Conservation (phyloP, 2,888 invertebrate species). For the Parapristionchus giblindavisi region DNA sequence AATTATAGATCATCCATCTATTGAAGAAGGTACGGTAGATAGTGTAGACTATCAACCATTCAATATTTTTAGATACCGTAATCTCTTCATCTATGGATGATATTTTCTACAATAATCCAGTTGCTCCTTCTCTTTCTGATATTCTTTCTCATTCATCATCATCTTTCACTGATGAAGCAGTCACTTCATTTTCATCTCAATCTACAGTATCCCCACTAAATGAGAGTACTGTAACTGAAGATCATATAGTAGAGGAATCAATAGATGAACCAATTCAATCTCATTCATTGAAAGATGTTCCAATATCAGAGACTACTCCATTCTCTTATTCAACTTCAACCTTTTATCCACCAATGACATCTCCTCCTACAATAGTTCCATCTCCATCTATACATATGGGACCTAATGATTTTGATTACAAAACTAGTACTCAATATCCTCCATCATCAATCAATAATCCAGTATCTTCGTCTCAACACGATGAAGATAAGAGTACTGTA, state of each 20-base stretch:
- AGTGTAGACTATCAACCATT: not conserved
- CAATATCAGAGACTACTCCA: slow-evolving; percentile 5
- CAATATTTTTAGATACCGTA: not conserved
- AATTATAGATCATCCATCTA: not conserved
- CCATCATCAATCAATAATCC: no score
- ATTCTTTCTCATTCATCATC: not conserved
- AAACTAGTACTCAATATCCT: slow-evolving; percentile 30
- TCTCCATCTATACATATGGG: not conserved
- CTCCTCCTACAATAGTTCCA: not conserved
- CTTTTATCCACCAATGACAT: slow-evolving; percentile 12
- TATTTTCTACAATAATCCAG: not conserved
- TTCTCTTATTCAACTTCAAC: slow-evolving; percentile 23
- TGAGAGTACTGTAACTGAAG: no score
- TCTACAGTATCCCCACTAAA: not conserved
- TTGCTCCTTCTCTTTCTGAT: not conserved
- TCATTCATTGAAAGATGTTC: not conserved
- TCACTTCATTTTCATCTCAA: not conserved
- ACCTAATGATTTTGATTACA: slow-evolving; percentile 24
- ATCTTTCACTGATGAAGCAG: not conserved
- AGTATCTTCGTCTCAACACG: no score
- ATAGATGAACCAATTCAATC: slow-evolving; percentile 3
- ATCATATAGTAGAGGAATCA: slow-evolving; percentile 24
- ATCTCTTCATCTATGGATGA: not conserved
- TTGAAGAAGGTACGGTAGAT: no score
- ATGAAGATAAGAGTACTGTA: not conserved